These are phyloP conservation scores for Butorides virescens DNA, from an alignment of 2,113 vertebrate species.

Conservation along the genomic window DNA sequence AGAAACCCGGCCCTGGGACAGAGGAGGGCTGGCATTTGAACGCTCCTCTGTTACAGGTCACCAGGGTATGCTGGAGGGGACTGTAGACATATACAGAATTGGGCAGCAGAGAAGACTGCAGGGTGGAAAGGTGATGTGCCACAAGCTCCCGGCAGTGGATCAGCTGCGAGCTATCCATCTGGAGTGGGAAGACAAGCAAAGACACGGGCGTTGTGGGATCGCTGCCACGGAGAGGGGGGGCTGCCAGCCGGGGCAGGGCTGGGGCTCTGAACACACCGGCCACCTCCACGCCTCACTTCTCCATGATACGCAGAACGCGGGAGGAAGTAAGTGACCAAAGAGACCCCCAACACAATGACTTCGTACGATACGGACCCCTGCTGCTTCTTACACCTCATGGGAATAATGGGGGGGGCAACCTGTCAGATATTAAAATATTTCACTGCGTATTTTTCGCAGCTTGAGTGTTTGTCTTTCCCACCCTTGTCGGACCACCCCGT, in stretches of 20 bases:
- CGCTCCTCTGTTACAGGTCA: slow-evolving; percentile 75
- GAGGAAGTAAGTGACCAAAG: not conserved
- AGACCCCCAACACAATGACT: fast-evolving
- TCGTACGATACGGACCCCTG: fast-evolving
- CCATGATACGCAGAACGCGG: fast-evolving
- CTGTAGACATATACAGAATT: slow-evolving; percentile 98
- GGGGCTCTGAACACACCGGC: fast-evolving
- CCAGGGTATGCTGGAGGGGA: slow-evolving; percentile 83
- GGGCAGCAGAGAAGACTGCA: slow-evolving; percentile 85
- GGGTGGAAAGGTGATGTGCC: slow-evolving; percentile 87
- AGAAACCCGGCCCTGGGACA: slow-evolving; percentile 73
- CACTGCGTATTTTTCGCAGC: not conserved
- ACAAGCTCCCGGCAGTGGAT: slow-evolving; percentile 93
- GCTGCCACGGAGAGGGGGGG: fast-evolving
- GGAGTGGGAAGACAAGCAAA: not conserved
- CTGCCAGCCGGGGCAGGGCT: fast-evolving
- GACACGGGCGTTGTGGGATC: fast-evolving
- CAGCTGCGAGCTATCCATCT: slow-evolving; percentile 92
- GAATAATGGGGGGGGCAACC: fast-evolving
- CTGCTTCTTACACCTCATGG: not conserved
- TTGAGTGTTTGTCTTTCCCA: not conserved
- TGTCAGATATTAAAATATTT: fast-evolving
- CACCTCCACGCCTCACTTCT: fast-evolving
- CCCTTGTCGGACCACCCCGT: fast-evolving
- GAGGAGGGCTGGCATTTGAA: slow-evolving; percentile 71